Conservation (phyloP, 2,113 vertebrate species). For the Notechis scutatus region DNA sequence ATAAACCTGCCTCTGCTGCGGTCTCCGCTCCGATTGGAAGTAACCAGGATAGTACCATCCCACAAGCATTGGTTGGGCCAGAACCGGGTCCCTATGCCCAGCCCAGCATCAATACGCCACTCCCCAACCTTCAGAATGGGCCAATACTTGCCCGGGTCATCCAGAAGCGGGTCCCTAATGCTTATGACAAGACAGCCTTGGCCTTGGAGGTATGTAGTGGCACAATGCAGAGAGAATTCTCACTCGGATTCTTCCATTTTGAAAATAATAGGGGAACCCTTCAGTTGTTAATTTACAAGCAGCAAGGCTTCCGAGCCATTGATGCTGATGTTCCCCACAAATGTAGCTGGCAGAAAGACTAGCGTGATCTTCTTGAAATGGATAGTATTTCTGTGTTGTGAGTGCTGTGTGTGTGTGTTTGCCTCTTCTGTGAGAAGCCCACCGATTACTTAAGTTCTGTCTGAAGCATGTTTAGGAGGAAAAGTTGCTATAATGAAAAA, state of each 20-base stretch:
- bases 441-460: neutral
- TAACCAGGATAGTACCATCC: slow-evolving; percentile 87
- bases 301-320: neutral
- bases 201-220: slow-evolving; percentile 92
- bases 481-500: no score
- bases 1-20: slow-evolving; percentile 84
- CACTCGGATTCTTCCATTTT: slow-evolving; percentile 50
- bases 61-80: slow-evolving; percentile 83
- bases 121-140: slow-evolving; percentile 98
- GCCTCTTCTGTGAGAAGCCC: neutral
- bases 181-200: slow-evolving; percentile 99
- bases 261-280: neutral
- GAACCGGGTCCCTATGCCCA: slow-evolving; percentile 98
- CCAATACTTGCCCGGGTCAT: slow-evolving; percentile 96
- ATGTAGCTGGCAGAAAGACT: neutral
- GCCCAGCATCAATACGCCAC: slow-evolving; percentile 90
- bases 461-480: neutral
- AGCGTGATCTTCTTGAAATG: neutral
- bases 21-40: slow-evolving; percentile 78
- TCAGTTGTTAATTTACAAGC: neutral
- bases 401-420: neutral
- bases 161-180: slow-evolving; percentile 99
- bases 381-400: neutral
- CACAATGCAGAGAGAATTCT: slow-evolving; percentile 75
- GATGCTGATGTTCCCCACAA: neutral